Evolutionary conservation across 2,113 vertebrate genomes (phyloP).

Genomic region (Cardinalis cardinalis): DNA sequence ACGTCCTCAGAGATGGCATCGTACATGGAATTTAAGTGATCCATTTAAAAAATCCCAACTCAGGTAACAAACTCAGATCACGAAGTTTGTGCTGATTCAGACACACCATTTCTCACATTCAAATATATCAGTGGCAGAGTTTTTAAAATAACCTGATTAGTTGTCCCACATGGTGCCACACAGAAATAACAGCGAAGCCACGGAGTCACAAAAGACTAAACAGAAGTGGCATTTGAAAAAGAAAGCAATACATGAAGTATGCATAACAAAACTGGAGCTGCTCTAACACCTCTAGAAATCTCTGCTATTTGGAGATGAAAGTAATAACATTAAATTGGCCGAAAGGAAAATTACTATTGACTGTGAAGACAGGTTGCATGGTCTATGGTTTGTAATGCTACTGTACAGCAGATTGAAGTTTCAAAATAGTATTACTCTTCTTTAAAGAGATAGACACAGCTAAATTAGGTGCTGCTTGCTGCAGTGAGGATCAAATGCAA

Average conservation of each 20-base stretch:
- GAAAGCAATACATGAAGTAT: conserved; percentile 10
- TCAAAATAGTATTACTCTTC: conserved; percentile 79
- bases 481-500: conserved; percentile 78
- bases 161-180: neutral
- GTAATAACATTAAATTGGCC: conserved; percentile 58
- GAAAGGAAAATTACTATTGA: conserved; percentile 73
- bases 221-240: conserved; percentile 23
- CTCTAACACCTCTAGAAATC: conserved; percentile 40
- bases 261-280: conserved; percentile 35
- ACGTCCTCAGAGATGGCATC: neutral
- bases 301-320: conserved; percentile 56
- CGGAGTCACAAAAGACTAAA: neutral
- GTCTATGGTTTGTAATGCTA: conserved; percentile 69
- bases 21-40: neutral
- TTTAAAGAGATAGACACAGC: conserved; percentile 80
- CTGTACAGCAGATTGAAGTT: conserved; percentile 77
- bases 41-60: neutral
- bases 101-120: neutral
- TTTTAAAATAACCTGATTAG: conserved; percentile 38
- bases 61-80: neutral
- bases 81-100: neutral
- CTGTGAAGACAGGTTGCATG: conserved; percentile 64
- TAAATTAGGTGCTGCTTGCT: conserved; percentile 78
- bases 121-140: neutral
- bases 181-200: neutral